Conservation (phyloP, 23 tunicate genomes). For the Halocynthia aurantium region DNA sequence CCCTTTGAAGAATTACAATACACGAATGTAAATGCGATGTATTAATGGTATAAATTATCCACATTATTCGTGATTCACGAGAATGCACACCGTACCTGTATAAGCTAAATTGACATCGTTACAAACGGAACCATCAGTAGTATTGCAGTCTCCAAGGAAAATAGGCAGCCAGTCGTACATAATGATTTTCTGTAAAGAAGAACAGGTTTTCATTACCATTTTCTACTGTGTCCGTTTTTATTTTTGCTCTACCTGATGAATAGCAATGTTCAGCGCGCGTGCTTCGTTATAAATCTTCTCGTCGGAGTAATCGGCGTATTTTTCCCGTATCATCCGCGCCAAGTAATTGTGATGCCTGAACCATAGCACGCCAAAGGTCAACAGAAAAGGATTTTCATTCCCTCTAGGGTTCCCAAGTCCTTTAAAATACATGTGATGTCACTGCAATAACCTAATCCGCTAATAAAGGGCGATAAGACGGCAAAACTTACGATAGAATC, state of each 20-base stretch:
- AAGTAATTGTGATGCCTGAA: constrained; percentile 84
- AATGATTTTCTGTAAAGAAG: constrained; percentile 47
- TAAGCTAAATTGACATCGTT: constrained; percentile 12
- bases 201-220: constrained; percentile 5
- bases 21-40: background rate
- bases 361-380: constrained; percentile 65
- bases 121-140: background rate
- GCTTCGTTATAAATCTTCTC: constrained; percentile 77
- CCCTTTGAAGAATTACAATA: constrained; percentile 27
- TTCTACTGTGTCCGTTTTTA: background rate
- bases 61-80: background rate
- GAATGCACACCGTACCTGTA: constrained; percentile 23
- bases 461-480: background rate
- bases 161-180: constrained; percentile 83
- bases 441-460: background rate
- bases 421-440: constrained; percentile 3
- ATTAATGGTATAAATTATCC: background rate
- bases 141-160: constrained; percentile 47
- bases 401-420: constrained; percentile 45
- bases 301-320: constrained; percentile 39
- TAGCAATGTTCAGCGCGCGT: constrained; percentile 59
- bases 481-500: constrained; percentile 15
- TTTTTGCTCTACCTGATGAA: constrained; percentile 42
- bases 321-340: constrained; percentile 50
- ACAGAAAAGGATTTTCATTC: constrained; percentile 77